Percentiles rank a stretch among this genome's conserved stretches.
Evolutionary conservation across 2,888 invertebrate species (phyloP).

Genomic region (Drosophila nr. perissopoda): DNA sequence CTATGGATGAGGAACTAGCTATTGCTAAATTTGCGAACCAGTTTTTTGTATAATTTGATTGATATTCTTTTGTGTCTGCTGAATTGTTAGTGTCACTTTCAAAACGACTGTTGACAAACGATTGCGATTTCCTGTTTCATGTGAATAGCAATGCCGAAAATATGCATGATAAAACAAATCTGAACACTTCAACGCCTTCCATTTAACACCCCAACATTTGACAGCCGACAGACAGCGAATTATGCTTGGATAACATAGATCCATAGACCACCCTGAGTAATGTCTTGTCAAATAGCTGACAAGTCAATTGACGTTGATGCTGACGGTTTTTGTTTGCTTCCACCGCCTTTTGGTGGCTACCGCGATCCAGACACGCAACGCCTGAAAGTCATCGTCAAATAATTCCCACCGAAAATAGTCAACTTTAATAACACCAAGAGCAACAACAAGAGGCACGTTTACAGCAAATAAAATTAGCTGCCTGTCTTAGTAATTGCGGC

Average conservation of each 20-base stretch:
- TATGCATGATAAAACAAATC: constrained; percentile 13
- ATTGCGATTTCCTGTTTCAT: constrained; percentile 63
- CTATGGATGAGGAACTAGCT: constrained; percentile 35
- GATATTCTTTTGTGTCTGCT: constrained; percentile 46
- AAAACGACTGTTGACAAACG: constrained; percentile 37
- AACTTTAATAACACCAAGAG: constrained; percentile 30
- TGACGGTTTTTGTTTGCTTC: constrained; percentile 19
- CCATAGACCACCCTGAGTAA: constrained; percentile 62
- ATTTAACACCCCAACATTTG: constrained; percentile 33
- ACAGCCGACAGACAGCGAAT: not conserved
- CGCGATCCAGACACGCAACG: constrained; percentile 65
- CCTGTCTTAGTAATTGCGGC: constrained; percentile 76
- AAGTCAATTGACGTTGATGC: constrained; percentile 69
- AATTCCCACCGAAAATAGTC: constrained; percentile 61
- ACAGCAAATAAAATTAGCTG: constrained; percentile 77
- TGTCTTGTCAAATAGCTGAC: constrained; percentile 64
- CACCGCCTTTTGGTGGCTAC: constrained; percentile 47
- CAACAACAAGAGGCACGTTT: constrained; percentile 56
- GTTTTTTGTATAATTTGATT: constrained; percentile 53
- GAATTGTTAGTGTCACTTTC: constrained; percentile 57
- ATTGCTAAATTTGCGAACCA: constrained; percentile 57
- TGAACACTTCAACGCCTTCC: constrained; percentile 44
- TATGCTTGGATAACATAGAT: not conserved
- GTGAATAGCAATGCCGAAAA: constrained; percentile 47
- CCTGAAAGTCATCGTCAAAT: constrained; percentile 56